Conservation (phyloP, 2,113 vertebrate genomes). For the Muscicapa adusta region DNA sequence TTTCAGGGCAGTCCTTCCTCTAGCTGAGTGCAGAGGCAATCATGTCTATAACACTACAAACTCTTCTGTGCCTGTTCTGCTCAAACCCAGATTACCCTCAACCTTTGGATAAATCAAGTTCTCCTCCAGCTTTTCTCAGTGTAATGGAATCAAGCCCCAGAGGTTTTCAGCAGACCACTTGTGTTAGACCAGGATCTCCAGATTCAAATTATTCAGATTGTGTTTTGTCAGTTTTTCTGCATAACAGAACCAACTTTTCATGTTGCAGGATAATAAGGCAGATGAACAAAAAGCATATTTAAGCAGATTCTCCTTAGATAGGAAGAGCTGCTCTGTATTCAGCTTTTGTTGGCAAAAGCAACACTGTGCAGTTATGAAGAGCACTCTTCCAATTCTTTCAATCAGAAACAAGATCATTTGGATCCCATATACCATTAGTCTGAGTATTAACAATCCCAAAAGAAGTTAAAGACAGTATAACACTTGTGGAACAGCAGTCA, state of each 20-base stretch:
- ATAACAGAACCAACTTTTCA: not conserved
- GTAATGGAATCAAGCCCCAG: not conserved
- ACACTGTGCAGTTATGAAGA: not conserved
- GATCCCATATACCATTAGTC: not conserved
- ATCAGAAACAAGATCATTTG: not conserved
- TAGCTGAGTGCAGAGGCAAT: not conserved
- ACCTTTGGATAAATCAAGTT: not conserved
- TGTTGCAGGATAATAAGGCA: not conserved
- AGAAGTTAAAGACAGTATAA: not conserved
- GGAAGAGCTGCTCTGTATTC: not conserved
- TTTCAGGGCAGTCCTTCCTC: not conserved
- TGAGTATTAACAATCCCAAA: not conserved
- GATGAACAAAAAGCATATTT: not conserved
- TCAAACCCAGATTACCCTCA: not conserved
- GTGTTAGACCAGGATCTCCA: not conserved
- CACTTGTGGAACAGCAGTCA: not conserved
- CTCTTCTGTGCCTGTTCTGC: not conserved
- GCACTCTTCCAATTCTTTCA: not conserved
- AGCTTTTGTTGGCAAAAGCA: not conserved
- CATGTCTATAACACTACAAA: not conserved
- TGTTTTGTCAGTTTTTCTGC: not conserved
- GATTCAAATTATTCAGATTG: not conserved
- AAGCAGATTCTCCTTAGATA: not conserved
- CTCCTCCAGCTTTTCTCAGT: not conserved
- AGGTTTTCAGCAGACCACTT: not conserved